Base-by-base conservation (phyloP, 2,113 vertebrate species). In the Pholis gunnellus region DNA sequence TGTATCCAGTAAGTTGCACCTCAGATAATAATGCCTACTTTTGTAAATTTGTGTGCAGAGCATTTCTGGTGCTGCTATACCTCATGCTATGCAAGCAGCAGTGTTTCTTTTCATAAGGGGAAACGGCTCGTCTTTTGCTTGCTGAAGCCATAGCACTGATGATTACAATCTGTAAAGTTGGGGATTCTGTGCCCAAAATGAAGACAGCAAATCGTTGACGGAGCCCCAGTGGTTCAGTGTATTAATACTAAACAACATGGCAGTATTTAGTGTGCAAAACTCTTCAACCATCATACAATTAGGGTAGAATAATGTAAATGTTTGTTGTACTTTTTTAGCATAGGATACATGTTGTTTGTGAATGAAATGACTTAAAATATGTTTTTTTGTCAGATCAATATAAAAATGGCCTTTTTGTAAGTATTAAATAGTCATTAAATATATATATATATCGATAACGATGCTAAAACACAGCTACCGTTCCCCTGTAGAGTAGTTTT, bases 261-360 rank as follows among this genome's bases (percentile, higher is more conserved):
- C 95, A 96, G 95, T 96, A 95, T 96, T 96, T 94, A 86, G 89
- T 87, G 72, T 91, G 83, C 86, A 87, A 87, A 91, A 83, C 56
- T 22, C 77, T 69, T 89, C 40, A 48, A 82, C 48, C 85, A 83
- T 82, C 79, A 81, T 64, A 87, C 60, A 69, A 64, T 75, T 88
- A 79, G 71, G 38, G 40, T 61, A 84, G 67, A 86, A 40, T 76
- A 56, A 11, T 86, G 82, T 83, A 81, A 80, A 79, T 90, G 27
- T 75, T 67, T 79, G 36, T 57, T 50, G 85, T 78, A 71, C 72
- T 79, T 78, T 87, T 75, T 84, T 52, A 75, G 77, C 27, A 44
- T 75, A 79, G n/a, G 27, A 60, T 40, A 48, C 40, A 66, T 72
- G 64, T 82, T 75, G 48, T 72, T 81, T 89, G 68, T 89, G 67